Conservation (phyloP, 2,113 vertebrate genomes). For the Dromiciops gliroides region DNA sequence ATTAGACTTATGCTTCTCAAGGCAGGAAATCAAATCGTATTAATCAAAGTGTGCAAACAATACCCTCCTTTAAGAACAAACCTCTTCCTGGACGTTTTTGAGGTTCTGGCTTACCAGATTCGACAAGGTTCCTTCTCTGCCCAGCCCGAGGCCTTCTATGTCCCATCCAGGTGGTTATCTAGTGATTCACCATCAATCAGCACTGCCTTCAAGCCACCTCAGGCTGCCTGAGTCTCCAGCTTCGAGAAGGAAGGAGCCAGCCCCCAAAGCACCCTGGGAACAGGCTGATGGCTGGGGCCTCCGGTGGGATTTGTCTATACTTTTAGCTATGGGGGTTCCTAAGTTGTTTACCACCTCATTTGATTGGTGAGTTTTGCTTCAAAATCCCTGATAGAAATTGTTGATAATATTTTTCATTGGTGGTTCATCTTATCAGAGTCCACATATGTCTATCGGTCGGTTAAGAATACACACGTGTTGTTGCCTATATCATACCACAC, state of each 20-base stretch:
- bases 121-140: not conserved
- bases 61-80: not conserved
- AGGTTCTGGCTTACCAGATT: not conserved
- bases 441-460: not conserved
- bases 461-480: not conserved
- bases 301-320: not conserved
- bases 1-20: not conserved
- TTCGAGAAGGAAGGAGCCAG: not conserved
- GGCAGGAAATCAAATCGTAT: not conserved
- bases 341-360: not conserved
- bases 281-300: not conserved
- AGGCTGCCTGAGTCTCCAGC: not conserved
- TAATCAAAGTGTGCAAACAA: not conserved
- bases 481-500: not conserved
- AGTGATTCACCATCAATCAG: not conserved
- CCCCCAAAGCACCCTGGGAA: not conserved
- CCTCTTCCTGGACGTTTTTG: not conserved
- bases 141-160: not conserved
- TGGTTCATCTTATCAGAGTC: not conserved
- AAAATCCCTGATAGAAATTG: not conserved
- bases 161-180: not conserved
- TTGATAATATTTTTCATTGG: not conserved
- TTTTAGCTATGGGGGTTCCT: not conserved
- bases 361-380: not conserved
- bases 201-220: not conserved